Evolutionary conservation across 1,140 invertebrate genomes (phyloP), one percentile per base, ranked within the genome.

Genomic region (Drosophila subobscura): DNA sequence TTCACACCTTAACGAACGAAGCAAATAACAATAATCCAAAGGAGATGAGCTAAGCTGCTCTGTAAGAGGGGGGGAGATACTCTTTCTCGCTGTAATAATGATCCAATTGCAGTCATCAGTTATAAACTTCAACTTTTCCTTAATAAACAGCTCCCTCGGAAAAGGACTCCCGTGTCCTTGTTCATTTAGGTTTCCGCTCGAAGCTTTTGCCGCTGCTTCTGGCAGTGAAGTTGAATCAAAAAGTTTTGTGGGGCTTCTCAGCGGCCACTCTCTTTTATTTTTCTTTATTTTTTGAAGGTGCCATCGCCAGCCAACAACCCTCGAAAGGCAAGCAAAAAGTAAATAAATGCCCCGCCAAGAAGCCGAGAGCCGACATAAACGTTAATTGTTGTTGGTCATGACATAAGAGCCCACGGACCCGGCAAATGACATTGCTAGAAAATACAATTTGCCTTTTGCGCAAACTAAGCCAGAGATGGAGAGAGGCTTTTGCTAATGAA

Each of bases 341-440:
- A 53, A 14, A 67, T 5, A 52, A 52, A 37, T 45, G 20, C 16
- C 7, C 5, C 7, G 29, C 29, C 29, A 10, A 33, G 29, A 50
- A 23, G 68, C 27, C 37, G 45, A 42, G 27, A 54, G 29, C 41
- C 44, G 50, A 61, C 66, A 71, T 70, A 58, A 57, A 58, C 55
- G 67, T 81, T 81, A 81, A 81, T 81, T 81, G 79, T 77, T 77
- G 73, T 67, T 77, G 79, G 68, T 72, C 79, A 83, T 83, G 79
- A 81, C 72, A 80, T 61, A 80, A 67, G 46, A 72, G 53, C 68
- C 66, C 60, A 55, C 54, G 50, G 56, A 77, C 44, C 77, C 50
- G 16, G 16, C 16, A 53, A 76, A 63, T 80, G 77, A 68, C 63
- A 70, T 68, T 68, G 66, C 45, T 50, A 47, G 47, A 59, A 80